Conservation (phyloP, 2,113 vertebrate genomes). For the Chaenogobius annularis region DNA sequence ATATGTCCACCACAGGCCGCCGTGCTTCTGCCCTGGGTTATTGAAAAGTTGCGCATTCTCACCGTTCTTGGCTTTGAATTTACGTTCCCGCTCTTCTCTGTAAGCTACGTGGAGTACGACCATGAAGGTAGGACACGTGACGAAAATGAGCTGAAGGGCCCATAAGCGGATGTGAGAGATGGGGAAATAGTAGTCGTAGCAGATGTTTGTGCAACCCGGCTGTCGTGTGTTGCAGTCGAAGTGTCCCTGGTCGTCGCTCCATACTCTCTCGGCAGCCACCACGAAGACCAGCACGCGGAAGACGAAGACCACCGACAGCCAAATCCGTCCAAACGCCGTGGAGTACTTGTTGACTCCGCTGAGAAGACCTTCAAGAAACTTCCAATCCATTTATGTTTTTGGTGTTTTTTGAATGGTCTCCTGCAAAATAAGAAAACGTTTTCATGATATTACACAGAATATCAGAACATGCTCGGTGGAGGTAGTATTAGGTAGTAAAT, state of each 20-base stretch:
- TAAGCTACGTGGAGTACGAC: constrained; percentile 83
- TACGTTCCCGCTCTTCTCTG: constrained; percentile 73
- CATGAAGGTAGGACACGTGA: constrained; percentile 86
- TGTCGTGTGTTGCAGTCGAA: constrained; percentile 83
- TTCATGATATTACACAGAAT: too few species aligned
- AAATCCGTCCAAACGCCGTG: constrained; percentile 81
- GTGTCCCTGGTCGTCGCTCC: constrained; percentile 80
- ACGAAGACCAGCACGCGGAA: constrained; percentile 82
- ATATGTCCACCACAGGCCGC: constrained; percentile 91
- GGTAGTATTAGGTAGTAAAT: too few species aligned
- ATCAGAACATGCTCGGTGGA: too few species aligned
- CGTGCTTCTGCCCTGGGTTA: constrained; percentile 83
- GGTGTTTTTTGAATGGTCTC: neutral
- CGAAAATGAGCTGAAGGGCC: constrained; percentile 92
- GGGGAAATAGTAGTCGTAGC: constrained; percentile 86
- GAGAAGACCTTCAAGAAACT: constrained; percentile 73
- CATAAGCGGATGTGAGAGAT: constrained; percentile 89
- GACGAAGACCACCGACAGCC: constrained; percentile 82
- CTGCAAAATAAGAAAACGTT: neutral
- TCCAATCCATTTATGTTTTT: constrained; percentile 79
- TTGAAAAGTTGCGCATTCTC: constrained; percentile 65
- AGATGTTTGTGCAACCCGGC: constrained; percentile 82
- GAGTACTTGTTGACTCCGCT: constrained; percentile 85
- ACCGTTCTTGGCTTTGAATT: constrained; percentile 67
- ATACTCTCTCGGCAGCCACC: constrained; percentile 80